Percentiles rank a stretch among this genome's conserved stretches.
Evolutionary conservation across 2,113 vertebrate genomes (phyloP).

Genomic region (Ovis aries): DNA sequence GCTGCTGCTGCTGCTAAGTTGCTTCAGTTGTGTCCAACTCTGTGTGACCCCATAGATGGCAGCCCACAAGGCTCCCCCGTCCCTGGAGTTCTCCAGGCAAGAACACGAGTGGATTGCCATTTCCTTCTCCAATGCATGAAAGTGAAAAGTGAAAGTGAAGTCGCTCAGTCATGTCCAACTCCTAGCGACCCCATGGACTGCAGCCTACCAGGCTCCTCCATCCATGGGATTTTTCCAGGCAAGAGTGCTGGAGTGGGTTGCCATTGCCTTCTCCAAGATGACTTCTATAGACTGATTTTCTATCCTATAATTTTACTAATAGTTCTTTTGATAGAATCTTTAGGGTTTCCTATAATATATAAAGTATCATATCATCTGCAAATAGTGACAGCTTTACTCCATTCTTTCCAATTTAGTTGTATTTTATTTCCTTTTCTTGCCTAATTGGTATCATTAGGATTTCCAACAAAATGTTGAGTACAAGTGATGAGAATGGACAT

Average conservation of each 20-base stretch:
- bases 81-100: background rate
- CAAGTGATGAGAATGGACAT: background rate
- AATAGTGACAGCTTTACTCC: background rate
- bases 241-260: background rate
- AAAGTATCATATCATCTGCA: background rate
- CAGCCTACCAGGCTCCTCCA: rapidly evolving
- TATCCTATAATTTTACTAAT: background rate
- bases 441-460: background rate
- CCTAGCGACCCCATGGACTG: background rate
- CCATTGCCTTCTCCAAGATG: background rate
- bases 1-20: background rate
- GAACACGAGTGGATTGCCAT: background rate
- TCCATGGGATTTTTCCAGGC: background rate
- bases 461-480: background rate
- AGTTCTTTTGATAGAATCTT: background rate
- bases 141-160: background rate
- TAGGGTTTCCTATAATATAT: background rate
- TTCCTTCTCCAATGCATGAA: background rate
- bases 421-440: background rate
- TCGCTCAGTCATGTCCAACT: rapidly evolving
- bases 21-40: background rate
- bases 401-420: background rate
- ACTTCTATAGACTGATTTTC: background rate
- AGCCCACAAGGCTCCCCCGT: background rate
- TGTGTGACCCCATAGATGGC: rapidly evolving